These are phyloP conservation scores for Diorhabda elongata DNA, from an alignment of 1,140 invertebrate genomes.

Conservation along the genomic window DNA sequence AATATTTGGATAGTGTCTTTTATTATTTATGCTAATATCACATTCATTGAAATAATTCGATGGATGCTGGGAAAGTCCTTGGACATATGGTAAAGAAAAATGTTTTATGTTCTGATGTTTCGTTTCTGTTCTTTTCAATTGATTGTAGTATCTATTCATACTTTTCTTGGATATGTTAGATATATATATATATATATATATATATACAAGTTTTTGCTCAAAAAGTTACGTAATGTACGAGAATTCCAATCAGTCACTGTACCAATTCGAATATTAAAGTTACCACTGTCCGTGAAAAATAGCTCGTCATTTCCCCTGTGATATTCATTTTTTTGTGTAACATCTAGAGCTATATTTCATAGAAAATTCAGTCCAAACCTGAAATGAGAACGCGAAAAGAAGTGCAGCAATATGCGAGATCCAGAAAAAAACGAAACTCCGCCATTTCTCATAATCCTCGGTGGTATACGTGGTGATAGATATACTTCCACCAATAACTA, in stretches of 20 bases:
- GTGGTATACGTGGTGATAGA: conserved; percentile 1
- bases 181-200: no score
- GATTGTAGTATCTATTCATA: no score
- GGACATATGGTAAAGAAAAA: no score
- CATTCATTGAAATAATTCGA: no score
- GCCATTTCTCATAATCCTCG: neutral
- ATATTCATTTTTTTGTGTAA: conserved; percentile 1
- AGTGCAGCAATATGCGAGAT: neutral
- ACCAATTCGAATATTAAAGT: conserved; percentile 2
- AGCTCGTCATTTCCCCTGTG: neutral
- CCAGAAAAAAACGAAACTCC: neutral
- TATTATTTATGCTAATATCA: no score
- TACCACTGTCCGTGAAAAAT: neutral
- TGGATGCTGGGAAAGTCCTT: no score
- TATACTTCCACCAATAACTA: conserved; percentile 2
- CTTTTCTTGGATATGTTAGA: no score
- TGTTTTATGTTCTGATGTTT: no score
- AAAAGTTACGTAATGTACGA: no score
- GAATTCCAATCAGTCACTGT: neutral
- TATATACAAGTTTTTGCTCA: no score
- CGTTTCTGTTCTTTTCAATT: no score
- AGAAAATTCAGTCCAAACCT: neutral
- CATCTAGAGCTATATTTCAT: neutral
- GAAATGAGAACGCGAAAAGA: conserved; percentile 2
- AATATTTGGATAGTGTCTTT: no score